Evolutionary conservation across 2,113 vertebrate genomes (phyloP).

Genomic region (Pteruthius melanotis): DNA sequence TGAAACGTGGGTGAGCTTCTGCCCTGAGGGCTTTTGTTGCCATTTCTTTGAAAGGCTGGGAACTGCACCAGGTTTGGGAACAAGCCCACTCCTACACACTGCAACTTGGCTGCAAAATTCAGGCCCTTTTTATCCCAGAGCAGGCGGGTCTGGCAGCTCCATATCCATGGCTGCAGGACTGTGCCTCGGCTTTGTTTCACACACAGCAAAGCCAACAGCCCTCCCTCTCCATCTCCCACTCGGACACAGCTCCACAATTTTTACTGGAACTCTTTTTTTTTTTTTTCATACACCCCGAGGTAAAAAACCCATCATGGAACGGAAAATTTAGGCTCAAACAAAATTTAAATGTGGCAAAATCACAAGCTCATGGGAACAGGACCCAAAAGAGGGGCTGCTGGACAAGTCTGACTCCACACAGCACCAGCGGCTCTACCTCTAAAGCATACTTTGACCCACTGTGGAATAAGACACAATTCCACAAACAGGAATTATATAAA

Average conservation of each 20-base stretch:
- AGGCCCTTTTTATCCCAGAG: not conserved
- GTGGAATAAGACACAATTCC: conserved; percentile 8
- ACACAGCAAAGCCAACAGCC: not conserved
- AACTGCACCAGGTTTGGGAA: not conserved
- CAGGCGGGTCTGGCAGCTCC: not conserved
- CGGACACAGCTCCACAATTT: not conserved
- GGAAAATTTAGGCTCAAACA: conserved; percentile 18
- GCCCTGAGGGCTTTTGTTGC: not conserved
- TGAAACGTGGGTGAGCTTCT: not conserved
- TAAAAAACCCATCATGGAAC: not conserved
- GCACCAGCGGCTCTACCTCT: not conserved
- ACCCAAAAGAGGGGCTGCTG: not conserved
- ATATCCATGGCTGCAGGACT: not conserved
- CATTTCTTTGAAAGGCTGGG: not conserved
- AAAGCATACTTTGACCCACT: conserved; percentile 27
- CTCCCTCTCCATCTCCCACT: not conserved
- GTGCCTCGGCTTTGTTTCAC: not conserved
- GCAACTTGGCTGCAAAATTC: not conserved
- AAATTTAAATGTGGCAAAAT: not conserved
- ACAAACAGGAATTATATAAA: conserved; percentile 19
- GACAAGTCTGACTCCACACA: not conserved
- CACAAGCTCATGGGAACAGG: not conserved
- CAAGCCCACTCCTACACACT: not conserved
- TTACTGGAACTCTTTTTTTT: not conserved
- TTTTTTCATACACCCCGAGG: not conserved